Base-by-base conservation (phyloP, 2,888 invertebrate species). In the Druceiella hillmani region DNA sequence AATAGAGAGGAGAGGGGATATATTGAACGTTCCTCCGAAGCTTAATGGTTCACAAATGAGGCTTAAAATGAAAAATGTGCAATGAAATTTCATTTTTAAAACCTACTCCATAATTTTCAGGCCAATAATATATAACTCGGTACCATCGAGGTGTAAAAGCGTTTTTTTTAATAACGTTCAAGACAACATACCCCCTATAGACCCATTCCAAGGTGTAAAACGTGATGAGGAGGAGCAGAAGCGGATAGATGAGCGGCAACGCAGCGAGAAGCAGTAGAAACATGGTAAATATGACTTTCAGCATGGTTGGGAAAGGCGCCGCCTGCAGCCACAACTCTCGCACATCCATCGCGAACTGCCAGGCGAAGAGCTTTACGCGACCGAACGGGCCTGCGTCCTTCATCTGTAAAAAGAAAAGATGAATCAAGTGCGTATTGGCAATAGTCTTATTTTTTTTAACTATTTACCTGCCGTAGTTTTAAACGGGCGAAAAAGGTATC, bases 251-350 rank as follows among this genome's bases (percentile, higher is more conserved):
- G 5, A 71, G 54, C 0, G 71, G 71, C 52, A 72, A 49, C 12
- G 64, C 33, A 15, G 61, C 59, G 4, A 69, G 45, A 24, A 68
- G 53, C 41, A 64, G 64, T 7, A 72, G 56, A n/a, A 66, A 38
- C 24, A 68, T 43, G 4, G 69, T 62, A 43, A 61, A 66, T 35
- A 70, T 60, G 24, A 70, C 57, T 44, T 72, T 72, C 36, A 71
- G 61, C 52, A 72, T 66, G 20, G 71, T 70, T 9, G 71, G 71
- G 52, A 71, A 69, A 1, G 70, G 66, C 7, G 70, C 66, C 11
- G 70, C 68, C 45, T 70, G 65, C 30, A 58, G 61, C 71, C 71
- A 72, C 22, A 72, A 52, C 1, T 64, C 51, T 30, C 52, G 52
- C 4, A 72, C 58, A 47, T 72, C 71, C 22, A 54, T 45, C 3